A percentile compares a stretch with the other conserved stretches of the same genome.
Evolutionary conservation across 1,140 invertebrate species (phyloP).

Genomic region (Calliopsis andreniformis): DNA sequence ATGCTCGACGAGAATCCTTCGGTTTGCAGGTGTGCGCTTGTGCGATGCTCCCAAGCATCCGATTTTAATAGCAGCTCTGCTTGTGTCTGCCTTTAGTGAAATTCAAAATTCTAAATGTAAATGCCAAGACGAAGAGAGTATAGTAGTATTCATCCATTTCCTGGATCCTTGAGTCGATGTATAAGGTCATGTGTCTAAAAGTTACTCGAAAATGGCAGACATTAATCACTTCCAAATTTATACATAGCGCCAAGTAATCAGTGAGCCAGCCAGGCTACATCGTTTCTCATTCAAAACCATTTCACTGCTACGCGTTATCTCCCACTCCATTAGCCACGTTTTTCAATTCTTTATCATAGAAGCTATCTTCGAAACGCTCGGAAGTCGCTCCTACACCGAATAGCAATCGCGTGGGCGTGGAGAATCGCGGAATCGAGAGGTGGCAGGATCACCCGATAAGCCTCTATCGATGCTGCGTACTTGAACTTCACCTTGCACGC

Average conservation of each 20-base stretch:
- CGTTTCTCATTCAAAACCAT: too few species aligned
- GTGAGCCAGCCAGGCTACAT: not conserved
- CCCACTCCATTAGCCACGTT: constrained; percentile 8
- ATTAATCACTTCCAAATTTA: too few species aligned
- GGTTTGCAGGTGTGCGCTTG: constrained; percentile 24
- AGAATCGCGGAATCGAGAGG: constrained; percentile 19
- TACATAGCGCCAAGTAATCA: not conserved
- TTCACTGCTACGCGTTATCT: constrained; percentile 7
- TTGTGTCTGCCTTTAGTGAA: not conserved
- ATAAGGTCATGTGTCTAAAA: too few species aligned
- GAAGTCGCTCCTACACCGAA: not conserved
- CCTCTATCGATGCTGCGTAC: constrained; percentile 28
- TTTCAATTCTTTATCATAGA: not conserved
- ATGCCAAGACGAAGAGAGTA: too few species aligned
- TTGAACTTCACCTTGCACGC: constrained; percentile 29
- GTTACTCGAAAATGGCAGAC: too few species aligned
- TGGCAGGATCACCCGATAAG: constrained; percentile 48
- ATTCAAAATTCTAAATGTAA: too few species aligned
- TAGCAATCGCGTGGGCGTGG: constrained; percentile 33
- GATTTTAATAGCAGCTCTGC: not conserved
- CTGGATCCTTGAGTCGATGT: too few species aligned
- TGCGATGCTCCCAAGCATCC: too few species aligned
- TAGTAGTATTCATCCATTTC: too few species aligned
- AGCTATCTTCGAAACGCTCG: not conserved
- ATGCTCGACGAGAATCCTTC: constrained; percentile 23